Evolutionary conservation across 1,140 invertebrate species (phyloP), one percentile per base, ranked within the genome.

Genomic region (Chironomus tepperi): DNA sequence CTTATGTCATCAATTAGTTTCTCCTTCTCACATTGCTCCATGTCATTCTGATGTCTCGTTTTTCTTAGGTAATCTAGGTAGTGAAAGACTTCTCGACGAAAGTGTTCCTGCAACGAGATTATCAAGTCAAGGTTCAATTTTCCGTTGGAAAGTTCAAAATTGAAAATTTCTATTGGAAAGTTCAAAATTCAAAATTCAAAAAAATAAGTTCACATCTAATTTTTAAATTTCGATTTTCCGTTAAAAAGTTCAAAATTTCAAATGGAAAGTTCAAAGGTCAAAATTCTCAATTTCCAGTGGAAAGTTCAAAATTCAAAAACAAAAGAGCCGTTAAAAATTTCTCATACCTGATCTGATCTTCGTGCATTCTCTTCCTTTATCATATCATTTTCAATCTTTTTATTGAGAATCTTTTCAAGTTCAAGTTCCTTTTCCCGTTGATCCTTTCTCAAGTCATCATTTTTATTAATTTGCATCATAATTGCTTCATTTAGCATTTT

Each of bases 1-100:
- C 65, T n/a, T 5, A 70, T 70, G 65, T 70, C 65, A 9, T 70
- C 65, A 70, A 70, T 21, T 19, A 19, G 65, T 19, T 70, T 70
- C 10, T 70, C 16, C 18, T 70, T 70, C 18, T 70, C 65, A 70
- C 65, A 16, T 19, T 70, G 15, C 9, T 18, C 19, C 9, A 70
- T 18, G 9, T 19, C 65, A 70, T 70, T n/a, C 18, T 70, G 16
- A 70, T 70, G 65, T 7, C 65, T 15, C 1, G 65, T 18, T 21
- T 70, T n/a, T 21, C 9, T 70, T 16, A 70, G 16, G 19, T 70
- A 21, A 18, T 70, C 65, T 3, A 70, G 18, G 19, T 70, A 70
- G 19, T 70, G 65, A 70, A 70, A 70, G 9, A 70, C 65, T 70
- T 70, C 16, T 5, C 65, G 65, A 10, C 18, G n/a, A 19, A 70